Evolutionary conservation across 2,797 vertebrate genomes (phyloP).

Genomic region (Hipposideros larvatus): DNA sequence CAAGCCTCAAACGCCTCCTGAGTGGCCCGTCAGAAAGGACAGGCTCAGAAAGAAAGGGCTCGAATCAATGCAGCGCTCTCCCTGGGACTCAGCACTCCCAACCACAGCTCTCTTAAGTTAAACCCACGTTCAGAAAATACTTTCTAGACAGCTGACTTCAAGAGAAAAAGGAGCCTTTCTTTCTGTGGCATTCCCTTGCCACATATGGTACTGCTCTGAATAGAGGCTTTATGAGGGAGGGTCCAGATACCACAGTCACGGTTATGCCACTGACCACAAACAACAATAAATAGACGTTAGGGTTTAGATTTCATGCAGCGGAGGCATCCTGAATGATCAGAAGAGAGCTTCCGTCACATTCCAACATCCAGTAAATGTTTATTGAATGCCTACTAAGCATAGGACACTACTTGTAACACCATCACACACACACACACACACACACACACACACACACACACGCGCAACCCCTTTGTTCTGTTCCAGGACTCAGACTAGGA

Average conservation of each 20-base stretch:
- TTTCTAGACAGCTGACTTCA: constrained; percentile 69
- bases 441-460: background rate
- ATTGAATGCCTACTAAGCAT: constrained; percentile 11
- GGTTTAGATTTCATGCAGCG: constrained; percentile 50
- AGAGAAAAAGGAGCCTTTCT: constrained; percentile 77
- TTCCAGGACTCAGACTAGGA: background rate
- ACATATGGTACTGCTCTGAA: constrained; percentile 78
- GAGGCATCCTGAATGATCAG: constrained; percentile 53
- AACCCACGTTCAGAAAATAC: constrained; percentile 45
- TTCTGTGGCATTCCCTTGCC: background rate
- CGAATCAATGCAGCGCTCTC: background rate
- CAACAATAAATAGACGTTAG: constrained; percentile 69
- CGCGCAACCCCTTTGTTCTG: constrained; percentile 63
- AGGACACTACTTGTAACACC: background rate
- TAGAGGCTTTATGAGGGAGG: constrained; percentile 83
- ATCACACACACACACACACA: background rate
- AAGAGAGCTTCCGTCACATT: constrained; percentile 53
- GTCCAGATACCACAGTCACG: constrained; percentile 57
- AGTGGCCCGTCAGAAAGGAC: background rate
- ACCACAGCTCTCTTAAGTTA: background rate
- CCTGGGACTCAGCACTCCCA: background rate
- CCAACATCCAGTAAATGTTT: constrained; percentile 11
- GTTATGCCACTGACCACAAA: constrained; percentile 78
- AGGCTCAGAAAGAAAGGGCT: background rate
- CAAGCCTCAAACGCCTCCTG: background rate